Evolutionary conservation across 2,888 invertebrate species (phyloP), one percentile per base, ranked within the genome.

Genomic region (Calliopum simillimum): DNA sequence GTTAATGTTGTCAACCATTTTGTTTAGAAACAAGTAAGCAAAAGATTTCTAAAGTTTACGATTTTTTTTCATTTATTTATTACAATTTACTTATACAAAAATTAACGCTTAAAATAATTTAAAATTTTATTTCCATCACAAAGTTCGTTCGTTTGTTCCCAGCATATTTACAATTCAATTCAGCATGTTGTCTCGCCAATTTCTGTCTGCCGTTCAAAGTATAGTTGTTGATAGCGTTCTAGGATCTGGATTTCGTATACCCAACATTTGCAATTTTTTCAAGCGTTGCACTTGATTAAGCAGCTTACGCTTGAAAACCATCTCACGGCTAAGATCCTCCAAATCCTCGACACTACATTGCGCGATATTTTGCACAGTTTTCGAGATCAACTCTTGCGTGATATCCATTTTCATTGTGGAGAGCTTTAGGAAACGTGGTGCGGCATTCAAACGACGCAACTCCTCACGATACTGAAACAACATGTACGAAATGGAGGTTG

Each of bases 401-500:
- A 81, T 77, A 41, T 75, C 74, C 70, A 80, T 76, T 74, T 81
- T 81, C 64, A 79, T 77, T 56, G 78, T 79, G 41, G 77, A 79
- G 21, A 80, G 62, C 11, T 76, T 73, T 46, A 80, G 75, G 21
- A 77, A 78, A 41, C 79, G 76, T 14, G 76, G 76, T 4, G 80
- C 76, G 62, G 78, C 76, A 33, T 33, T 33, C 33, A 1, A 5
- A 8, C 78, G 80, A 4, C 78, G 62, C 44, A 81, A 65, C 43
- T 81, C 77, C 58, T 79, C 77, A 1, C 81, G 79, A 68, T 80
- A 78, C 65, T 79, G 19, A 44, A 76, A 82, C 14, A 82, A 70
- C 43, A 78, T 76, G 56, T 81, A 81, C 43, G 76, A 77, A 55
- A 81, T 76, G 16, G 74, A 80, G 4, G 74, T 23, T 13, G 23